Evolutionary conservation across 2,797 vertebrate species (phyloP).

Genomic region (Clarias laeviceps): DNA sequence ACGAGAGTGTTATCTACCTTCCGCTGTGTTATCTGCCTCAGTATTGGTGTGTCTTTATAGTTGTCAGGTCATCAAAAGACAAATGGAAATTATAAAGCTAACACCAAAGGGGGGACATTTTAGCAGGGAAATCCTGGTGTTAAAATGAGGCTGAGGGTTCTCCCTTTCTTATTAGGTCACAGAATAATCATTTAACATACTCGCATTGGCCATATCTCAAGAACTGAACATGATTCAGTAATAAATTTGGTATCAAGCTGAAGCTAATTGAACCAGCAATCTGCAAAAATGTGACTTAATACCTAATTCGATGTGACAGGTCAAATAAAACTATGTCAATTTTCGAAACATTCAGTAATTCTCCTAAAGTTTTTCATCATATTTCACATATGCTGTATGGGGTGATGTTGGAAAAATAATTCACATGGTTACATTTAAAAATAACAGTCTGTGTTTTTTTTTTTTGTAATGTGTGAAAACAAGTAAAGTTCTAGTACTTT

Average conservation of each 20-base stretch:
- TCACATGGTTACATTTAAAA: not conserved
- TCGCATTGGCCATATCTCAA: too few relatives aligned
- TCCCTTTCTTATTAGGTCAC: too few relatives aligned
- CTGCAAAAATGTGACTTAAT: too few relatives aligned
- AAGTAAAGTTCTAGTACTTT: not conserved
- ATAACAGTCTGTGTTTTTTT: not conserved
- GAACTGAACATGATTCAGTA: too few relatives aligned
- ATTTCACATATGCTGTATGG: not conserved
- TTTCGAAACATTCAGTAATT: not conserved
- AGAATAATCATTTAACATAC: too few relatives aligned
- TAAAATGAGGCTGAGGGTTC: too few relatives aligned
- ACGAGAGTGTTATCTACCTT: not conserved
- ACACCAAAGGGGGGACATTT: not conserved
- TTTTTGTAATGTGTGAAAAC: too few relatives aligned
- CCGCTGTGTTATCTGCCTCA: not conserved
- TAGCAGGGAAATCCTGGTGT: too few relatives aligned
- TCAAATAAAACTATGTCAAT: not conserved
- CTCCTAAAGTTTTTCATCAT: not conserved
- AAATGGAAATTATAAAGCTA: not conserved
- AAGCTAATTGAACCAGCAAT: too few relatives aligned
- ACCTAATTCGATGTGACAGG: too few relatives aligned
- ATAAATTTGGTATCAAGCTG: too few relatives aligned
- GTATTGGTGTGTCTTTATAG: not conserved
- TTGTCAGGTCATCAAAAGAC: not conserved
- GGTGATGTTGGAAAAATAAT: not conserved